Base-by-base conservation (phyloP, 2,113 vertebrate genomes). In the Bungarus multicinctus region DNA sequence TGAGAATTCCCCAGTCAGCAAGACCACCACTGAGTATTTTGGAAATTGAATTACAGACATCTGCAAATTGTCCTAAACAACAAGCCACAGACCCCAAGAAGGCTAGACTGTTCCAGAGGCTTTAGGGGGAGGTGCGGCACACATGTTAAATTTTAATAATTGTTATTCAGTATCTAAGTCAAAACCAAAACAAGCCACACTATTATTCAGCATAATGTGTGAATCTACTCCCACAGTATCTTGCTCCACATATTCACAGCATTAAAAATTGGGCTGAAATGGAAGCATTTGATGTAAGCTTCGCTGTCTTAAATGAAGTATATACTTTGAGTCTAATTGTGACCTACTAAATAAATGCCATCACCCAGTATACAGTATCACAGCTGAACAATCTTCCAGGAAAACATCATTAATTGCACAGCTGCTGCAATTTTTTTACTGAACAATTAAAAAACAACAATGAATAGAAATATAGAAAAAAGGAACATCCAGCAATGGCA, bases 321-420 rank as follows among this genome's bases (percentile, higher is more conserved):
- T 39, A n/a, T 90, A 25, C 74, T 55, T 8, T 12, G 45, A 45
- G 52, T 58, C 43, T 85, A 87, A 93, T 87, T 89, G 85, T 92
- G 94, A 89, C 55, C 25, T 22, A 88, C 47, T 2, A 52, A 90
- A 39, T 12, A 52, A 90, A 39, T 8, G 92, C 81, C 12, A 90
- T 5, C 52, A 14, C 0, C 0, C 0, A 11, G 87, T 30, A 89
- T 10, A 86, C 1, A 23, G 52, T 23, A 0, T 3, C 16, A 39
- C 90, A 91, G 92, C 47, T 60, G 93, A 92, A 89, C 89, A 94
- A 4, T 53, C 91, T 6, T 34, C 9, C 0, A 90, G 87, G 88
- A 55, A 91, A 93, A 85, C 2, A 27, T 39, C 58, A 27, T 39
- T 50, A 74, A 89, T 43, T 1, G 30, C 4, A 0, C 0, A 87